These are phyloP conservation scores for Drosophila lacteicornis DNA, from an alignment of 1,140 invertebrate genomes.

Conservation along the genomic window DNA sequence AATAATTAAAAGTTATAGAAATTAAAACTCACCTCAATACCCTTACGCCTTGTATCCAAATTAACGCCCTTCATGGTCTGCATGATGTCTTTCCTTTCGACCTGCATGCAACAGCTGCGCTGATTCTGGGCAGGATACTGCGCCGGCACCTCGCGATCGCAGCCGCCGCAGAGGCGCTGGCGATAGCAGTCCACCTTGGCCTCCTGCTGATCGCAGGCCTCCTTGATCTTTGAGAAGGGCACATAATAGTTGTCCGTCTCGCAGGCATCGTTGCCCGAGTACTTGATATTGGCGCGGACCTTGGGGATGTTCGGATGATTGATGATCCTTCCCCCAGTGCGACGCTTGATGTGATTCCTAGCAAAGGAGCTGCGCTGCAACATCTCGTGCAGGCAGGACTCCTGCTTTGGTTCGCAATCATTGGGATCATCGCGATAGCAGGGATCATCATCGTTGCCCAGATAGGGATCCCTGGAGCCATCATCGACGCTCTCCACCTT, in stretches of 20 bases:
- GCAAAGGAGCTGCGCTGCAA: slow-evolving; percentile 74
- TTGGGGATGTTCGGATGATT: slow-evolving; percentile 79
- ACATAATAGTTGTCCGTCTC: slow-evolving; percentile 70
- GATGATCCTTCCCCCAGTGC: slow-evolving; percentile 70
- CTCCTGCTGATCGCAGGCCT: slow-evolving; percentile 55
- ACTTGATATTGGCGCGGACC: slow-evolving; percentile 80
- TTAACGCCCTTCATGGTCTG: slow-evolving; percentile 79
- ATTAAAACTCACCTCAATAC: slow-evolving; percentile 80
- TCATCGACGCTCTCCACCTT: slow-evolving; percentile 73
- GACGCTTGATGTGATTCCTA: slow-evolving; percentile 70
- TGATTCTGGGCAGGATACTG: slow-evolving; percentile 36
- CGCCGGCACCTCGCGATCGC: slow-evolving; percentile 24
- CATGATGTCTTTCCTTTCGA: slow-evolving; percentile 66
- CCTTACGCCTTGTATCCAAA: slow-evolving; percentile 70
- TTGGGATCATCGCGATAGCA: slow-evolving; percentile 29
- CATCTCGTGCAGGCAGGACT: slow-evolving; percentile 54
- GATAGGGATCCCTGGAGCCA: slow-evolving; percentile 24
- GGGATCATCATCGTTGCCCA: slow-evolving; percentile 54
- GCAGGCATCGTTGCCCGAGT: slow-evolving; percentile 76
- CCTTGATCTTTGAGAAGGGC: slow-evolving; percentile 77
- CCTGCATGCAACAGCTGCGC: slow-evolving; percentile 73
- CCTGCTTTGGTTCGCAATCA: slow-evolving; percentile 25
- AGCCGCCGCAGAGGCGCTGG: slow-evolving; percentile 51
- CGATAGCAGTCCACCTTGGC: slow-evolving; percentile 75
- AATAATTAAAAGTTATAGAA: no score